These are phyloP conservation scores for Xestia rhomboidea DNA, from an alignment of 2,888 invertebrate species.

Conservation along the genomic window DNA sequence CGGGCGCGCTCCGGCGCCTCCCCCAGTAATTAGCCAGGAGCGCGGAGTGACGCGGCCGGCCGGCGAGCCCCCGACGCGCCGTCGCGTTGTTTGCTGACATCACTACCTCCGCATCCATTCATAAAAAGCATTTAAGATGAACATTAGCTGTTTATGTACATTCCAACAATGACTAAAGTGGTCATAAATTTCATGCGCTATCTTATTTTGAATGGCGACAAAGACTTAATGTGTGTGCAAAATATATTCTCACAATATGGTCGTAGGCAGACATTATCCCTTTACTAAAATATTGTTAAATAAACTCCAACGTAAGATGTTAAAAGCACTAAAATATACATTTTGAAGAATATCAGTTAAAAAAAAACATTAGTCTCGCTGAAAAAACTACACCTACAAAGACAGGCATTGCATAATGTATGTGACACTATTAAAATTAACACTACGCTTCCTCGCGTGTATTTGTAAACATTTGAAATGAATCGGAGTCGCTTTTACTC, in stretches of 20 bases:
- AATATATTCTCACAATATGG: constrained; percentile 22
- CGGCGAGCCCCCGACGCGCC: constrained; percentile 65
- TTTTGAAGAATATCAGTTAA: not conserved
- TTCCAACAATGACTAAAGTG: constrained; percentile 56
- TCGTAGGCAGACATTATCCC: constrained; percentile 3
- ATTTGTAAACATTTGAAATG: constrained; percentile 28
- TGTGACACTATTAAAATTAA: not conserved
- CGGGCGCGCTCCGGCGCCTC: constrained; percentile 58
- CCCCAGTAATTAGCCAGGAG: constrained; percentile 76
- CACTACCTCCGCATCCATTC: constrained; percentile 68
- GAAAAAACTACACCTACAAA: not conserved
- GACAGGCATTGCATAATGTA: not conserved
- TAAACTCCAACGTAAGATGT: not conserved
- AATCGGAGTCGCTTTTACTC: constrained; percentile 18
- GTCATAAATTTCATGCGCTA: constrained; percentile 58
- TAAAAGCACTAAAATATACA: not conserved
- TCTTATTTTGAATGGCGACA: constrained; percentile 33
- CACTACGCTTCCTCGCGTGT: not conserved
- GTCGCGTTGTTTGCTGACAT: constrained; percentile 71
- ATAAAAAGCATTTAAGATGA: constrained; percentile 62
- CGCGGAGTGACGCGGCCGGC: constrained; percentile 64
- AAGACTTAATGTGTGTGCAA: constrained; percentile 28
- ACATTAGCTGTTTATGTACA: constrained; percentile 48
- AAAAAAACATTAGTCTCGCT: not conserved
- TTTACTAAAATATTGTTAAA: constrained; percentile 8